phyloP scores from a whole-genome alignment of 2,797 vertebrate genomes.

The Hyperoplus lanceolatus region DNA sequence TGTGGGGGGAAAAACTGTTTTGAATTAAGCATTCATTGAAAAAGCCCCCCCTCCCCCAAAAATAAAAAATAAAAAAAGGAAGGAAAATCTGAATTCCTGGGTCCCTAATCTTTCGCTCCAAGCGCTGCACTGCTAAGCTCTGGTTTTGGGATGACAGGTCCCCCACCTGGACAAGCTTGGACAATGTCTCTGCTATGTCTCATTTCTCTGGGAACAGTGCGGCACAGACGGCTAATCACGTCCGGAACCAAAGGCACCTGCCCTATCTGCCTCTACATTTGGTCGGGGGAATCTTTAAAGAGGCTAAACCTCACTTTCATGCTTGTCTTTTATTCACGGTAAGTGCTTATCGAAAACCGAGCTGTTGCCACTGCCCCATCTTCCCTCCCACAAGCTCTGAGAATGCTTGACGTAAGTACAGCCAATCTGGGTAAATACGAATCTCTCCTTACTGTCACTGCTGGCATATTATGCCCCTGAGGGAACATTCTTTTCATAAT shows the following conservation, averaged over 20 bases:
- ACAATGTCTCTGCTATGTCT: constrained; percentile 89
- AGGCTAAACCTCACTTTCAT: constrained; percentile 92
- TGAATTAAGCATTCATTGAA: constrained; percentile 85
- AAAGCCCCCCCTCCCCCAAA: constrained; percentile 7
- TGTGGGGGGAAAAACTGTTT: constrained; percentile 52
- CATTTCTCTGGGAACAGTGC: constrained; percentile 88
- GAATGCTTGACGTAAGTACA: constrained; percentile 92
- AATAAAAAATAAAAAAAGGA: constrained; percentile 34
- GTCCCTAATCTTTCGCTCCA: constrained; percentile 87
- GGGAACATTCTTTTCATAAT: constrained; percentile 94
- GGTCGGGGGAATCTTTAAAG: constrained; percentile 88
- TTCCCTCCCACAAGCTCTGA: constrained; percentile 90
- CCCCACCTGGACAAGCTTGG: constrained; percentile 92
- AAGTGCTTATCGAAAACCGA: constrained; percentile 89
- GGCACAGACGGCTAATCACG: constrained; percentile 87
- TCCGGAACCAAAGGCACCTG: constrained; percentile 90
- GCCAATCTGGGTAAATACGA: constrained; percentile 92
- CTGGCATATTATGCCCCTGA: constrained; percentile 92
- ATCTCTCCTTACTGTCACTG: constrained; percentile 91
- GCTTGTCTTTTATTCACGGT: constrained; percentile 92
- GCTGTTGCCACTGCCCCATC: constrained; percentile 89
- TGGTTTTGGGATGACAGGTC: constrained; percentile 90
- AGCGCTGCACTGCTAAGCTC: constrained; percentile 86
- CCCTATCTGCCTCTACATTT: constrained; percentile 90
- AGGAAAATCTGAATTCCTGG: constrained; percentile 79